phyloP scores from a whole-genome alignment of 2,113 vertebrate species.

The Paedocypris sp. region DNA sequence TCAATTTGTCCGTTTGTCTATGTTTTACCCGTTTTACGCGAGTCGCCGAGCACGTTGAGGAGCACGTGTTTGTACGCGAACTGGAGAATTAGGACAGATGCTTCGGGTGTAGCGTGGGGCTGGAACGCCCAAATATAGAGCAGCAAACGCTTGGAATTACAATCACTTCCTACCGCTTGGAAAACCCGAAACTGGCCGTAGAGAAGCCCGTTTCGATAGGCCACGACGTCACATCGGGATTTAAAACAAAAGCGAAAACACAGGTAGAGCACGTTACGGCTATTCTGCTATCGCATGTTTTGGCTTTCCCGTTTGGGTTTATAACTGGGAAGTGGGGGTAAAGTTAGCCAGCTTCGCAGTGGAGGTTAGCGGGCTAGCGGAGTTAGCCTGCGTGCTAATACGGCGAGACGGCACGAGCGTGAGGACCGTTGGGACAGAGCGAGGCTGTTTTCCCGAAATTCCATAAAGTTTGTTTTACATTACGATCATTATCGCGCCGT shows the following conservation, averaged over 20 bases:
- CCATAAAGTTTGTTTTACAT: neutral
- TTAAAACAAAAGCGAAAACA: constrained; percentile 31
- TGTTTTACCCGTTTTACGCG: neutral
- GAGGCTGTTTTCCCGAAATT: neutral
- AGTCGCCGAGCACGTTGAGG: neutral
- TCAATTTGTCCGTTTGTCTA: constrained; percentile 12
- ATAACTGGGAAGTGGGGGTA: constrained; percentile 11
- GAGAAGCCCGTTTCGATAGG: constrained; percentile 35
- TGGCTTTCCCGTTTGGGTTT: constrained; percentile 2
- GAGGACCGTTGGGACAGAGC: neutral
- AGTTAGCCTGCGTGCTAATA: constrained; percentile 17
- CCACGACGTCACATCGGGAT: constrained; percentile 27
- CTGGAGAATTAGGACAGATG: neutral
- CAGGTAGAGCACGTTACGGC: constrained; percentile 35
- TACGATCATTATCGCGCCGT: neutral
- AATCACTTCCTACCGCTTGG: constrained; percentile 35
- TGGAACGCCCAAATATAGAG: constrained; percentile 36
- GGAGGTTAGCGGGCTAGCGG: constrained; percentile 34
- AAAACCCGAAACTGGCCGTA: constrained; percentile 26
- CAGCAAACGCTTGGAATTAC: constrained; percentile 39
- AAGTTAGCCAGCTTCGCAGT: constrained; percentile 19
- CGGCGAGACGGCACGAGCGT: constrained; percentile 1
- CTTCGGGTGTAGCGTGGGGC: constrained; percentile 55
- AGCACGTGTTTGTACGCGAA: neutral
- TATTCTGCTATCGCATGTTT: constrained; percentile 17